Evolutionary conservation across 2,113 vertebrate species (phyloP), one percentile per base, ranked within the genome.

Genomic region (Polypterus senegalus): DNA sequence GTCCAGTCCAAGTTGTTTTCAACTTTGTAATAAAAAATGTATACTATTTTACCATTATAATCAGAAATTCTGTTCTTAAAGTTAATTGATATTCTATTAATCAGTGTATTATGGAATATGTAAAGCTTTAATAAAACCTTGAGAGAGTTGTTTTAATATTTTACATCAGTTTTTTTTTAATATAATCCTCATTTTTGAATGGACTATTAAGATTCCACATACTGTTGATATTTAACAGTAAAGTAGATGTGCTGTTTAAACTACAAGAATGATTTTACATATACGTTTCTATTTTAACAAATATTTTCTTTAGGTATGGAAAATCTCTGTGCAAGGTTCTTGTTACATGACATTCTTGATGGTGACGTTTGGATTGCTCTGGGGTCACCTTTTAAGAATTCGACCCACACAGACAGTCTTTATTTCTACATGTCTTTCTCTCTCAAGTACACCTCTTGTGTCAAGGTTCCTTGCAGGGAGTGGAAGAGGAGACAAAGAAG

Each of bases 391-490:
- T 46, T 80, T 99, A n/a, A 81, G 67, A 49, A 93, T 98, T 65
- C 85, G 86, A 61, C 87, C 90, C 67, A 86, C 90, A 2, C 95
- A 99, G 79, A 97, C 89, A 0, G 87, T 98, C 75, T 99, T 98
- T 74, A 86, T 99, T 69, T 94, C 91, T 48, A 88, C 89, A 11
- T 99, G 95, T 75, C 80, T 99, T 58, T 97, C 96, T 60, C 80
- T 98, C 67, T 99, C 96, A 47, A 98, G 95, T 81, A 99, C 96
- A 0, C 96, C 96, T 0, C 64, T 98, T 3, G 94, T 99, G 69
- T 98, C 94, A 58, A 89, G 91, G 67, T 97, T 99, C 73, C 86
- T 99, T 8, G 77, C 83, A 58, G 91, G 92, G 47, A 90, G 83
- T n/a, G 69, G 77, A 67, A 85, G 91, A 67, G 80, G 72, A 1